Conservation (phyloP, 2,888 invertebrate genomes). For the Nomada goodeniana region DNA sequence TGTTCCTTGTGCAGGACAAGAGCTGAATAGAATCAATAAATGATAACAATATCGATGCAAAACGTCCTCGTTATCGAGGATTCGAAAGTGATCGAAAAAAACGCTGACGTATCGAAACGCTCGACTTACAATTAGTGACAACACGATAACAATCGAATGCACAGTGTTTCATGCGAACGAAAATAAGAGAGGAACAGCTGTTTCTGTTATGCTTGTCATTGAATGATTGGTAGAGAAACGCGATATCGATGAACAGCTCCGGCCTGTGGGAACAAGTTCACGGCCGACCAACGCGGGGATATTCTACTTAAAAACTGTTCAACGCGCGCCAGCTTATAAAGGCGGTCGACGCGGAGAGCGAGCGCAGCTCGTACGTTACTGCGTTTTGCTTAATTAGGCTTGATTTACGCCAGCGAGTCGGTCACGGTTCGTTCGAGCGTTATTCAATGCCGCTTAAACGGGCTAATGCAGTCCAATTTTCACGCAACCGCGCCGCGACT, state of each 20-base stretch:
- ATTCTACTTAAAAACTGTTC: constrained; percentile 31
- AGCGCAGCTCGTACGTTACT: constrained; percentile 7
- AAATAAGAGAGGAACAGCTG: not conserved
- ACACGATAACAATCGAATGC: no score
- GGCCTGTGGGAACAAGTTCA: not conserved
- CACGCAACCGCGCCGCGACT: constrained; percentile 24
- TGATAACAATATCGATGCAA: no score
- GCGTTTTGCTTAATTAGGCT: constrained; percentile 48
- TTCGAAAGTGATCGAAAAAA: no score
- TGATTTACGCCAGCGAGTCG: constrained; percentile 47
- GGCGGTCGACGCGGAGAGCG: not conserved
- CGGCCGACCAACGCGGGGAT: constrained; percentile 1
- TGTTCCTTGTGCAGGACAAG: no score
- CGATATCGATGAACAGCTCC: not conserved
- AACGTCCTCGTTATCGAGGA: no score
- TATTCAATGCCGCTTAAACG: constrained; percentile 43
- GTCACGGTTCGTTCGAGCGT: constrained; percentile 44
- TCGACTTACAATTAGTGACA: no score
- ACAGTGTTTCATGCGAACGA: not conserved
- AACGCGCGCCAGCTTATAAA: not conserved
- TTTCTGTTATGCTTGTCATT: not conserved
- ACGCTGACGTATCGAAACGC: no score
- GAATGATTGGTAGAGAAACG: not conserved
- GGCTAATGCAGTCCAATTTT: constrained; percentile 40
- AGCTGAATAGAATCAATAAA: no score